Conservation (phyloP, 2,797 vertebrate genomes). For the Poecilia velifera region DNA sequence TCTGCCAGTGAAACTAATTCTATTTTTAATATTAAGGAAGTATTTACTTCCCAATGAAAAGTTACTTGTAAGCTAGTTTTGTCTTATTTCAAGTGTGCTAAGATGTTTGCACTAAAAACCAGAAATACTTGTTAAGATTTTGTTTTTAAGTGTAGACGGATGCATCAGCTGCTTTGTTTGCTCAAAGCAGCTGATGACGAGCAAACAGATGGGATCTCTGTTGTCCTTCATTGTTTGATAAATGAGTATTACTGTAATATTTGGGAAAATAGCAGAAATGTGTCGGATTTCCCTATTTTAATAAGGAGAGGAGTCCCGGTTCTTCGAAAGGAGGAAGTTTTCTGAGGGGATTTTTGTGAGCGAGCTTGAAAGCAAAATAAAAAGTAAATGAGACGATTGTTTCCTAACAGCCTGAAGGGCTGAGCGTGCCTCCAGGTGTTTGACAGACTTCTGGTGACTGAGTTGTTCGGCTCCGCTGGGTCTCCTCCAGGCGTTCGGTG, state of each 20-base stretch:
- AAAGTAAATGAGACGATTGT: background rate
- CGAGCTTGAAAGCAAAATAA: background rate
- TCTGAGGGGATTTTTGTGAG: background rate
- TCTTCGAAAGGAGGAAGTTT: constrained; percentile 7
- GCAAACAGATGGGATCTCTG: background rate
- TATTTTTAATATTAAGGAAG: no score
- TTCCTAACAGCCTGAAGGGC: background rate
- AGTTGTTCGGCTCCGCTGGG: constrained; percentile 57
- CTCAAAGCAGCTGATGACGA: background rate
- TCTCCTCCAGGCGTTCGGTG: constrained; percentile 64
- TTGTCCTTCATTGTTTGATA: background rate
- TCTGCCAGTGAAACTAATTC: no score
- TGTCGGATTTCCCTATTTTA: background rate
- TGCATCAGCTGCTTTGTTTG: background rate
- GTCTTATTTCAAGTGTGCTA: no score
- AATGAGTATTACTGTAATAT: background rate
- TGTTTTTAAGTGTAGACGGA: no score
- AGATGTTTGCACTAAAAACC: no score
- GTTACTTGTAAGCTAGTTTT: no score
- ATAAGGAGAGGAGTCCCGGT: constrained; percentile 20
- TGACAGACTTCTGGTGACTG: background rate
- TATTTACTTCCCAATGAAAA: no score
- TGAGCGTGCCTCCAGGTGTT: background rate
- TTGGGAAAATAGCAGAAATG: background rate
- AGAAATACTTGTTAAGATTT: no score